Conservation (phyloP, 2,113 vertebrate genomes). For the Erythrolamprus reginae region DNA sequence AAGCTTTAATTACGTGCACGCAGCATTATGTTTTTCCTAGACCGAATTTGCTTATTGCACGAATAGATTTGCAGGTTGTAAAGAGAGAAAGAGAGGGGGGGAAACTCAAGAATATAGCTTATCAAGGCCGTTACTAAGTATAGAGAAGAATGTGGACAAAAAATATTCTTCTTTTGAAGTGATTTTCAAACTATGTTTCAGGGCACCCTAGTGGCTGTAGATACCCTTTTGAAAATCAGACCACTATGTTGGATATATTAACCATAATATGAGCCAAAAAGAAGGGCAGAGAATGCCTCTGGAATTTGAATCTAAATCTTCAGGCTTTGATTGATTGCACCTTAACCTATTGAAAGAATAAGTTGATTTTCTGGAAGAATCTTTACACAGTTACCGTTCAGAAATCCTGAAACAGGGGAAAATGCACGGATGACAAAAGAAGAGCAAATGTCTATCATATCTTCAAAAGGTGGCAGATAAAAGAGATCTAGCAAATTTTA, state of each 20-base stretch:
- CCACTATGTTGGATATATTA: background rate
- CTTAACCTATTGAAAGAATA: background rate
- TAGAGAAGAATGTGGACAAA: constrained; percentile 20
- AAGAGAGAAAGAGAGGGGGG: constrained; percentile 9
- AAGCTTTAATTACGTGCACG: constrained; percentile 41
- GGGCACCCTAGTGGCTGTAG: background rate
- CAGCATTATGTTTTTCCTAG: constrained; percentile 45
- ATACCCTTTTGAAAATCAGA: background rate
- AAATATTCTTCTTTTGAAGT: background rate
- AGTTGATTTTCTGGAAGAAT: background rate
- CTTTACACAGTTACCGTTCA: background rate
- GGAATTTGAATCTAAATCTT: background rate
- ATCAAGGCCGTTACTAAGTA: constrained; percentile 64
- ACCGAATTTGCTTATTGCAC: constrained; percentile 54
- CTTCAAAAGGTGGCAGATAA: background rate
- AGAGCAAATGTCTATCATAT: background rate
- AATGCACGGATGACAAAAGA: background rate
- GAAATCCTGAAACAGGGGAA: background rate
- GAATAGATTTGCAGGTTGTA: constrained; percentile 59
- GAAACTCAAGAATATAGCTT: constrained; percentile 21
- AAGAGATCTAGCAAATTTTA: background rate
- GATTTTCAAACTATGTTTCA: background rate
- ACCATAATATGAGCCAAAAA: background rate
- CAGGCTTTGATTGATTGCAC: background rate
- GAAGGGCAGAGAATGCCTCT: background rate